These are phyloP conservation scores for Hipparchia semele DNA, from an alignment of 2,888 invertebrate species.

Conservation along the genomic window DNA sequence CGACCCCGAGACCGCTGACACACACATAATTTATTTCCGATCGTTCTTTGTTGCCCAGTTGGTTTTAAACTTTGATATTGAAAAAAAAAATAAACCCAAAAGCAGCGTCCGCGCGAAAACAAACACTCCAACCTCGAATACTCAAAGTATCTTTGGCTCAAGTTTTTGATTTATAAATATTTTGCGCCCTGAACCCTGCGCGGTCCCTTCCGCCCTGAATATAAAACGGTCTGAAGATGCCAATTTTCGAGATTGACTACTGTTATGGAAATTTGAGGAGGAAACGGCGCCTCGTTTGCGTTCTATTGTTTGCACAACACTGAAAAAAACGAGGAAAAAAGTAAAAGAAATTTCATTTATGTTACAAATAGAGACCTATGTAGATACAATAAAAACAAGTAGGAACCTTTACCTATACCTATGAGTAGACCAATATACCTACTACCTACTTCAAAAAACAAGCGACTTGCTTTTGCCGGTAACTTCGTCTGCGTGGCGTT, in stretches of 20 bases:
- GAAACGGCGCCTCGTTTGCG: conserved; percentile 52
- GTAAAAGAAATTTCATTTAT: not conserved
- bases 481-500: too few relatives aligned
- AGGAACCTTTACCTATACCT: too few relatives aligned
- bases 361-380: not conserved
- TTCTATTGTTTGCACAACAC: conserved; percentile 46
- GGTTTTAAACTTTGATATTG: conserved; percentile 40
- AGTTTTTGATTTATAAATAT: conserved; percentile 41
- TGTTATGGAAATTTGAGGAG: conserved; percentile 59
- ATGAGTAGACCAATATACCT: too few relatives aligned
- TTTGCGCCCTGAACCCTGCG: conserved; percentile 44
- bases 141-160: conserved; percentile 11
- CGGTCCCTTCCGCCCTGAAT: conserved; percentile 63
- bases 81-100: conserved; percentile 21
- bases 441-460: too few relatives aligned
- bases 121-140: conserved; percentile 36
- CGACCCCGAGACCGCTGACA: conserved; percentile 42
- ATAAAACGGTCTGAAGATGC: conserved; percentile 51
- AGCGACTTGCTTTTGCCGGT: too few relatives aligned
- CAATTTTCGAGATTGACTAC: conserved; percentile 52
- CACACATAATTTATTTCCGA: conserved; percentile 49
- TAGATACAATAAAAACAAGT: not conserved
- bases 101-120: conserved; percentile 40
- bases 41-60: conserved; percentile 45
- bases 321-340: conserved; percentile 6